Conservation (phyloP, 1,140 invertebrate genomes). For the Trialeurodes vaporariorum region DNA sequence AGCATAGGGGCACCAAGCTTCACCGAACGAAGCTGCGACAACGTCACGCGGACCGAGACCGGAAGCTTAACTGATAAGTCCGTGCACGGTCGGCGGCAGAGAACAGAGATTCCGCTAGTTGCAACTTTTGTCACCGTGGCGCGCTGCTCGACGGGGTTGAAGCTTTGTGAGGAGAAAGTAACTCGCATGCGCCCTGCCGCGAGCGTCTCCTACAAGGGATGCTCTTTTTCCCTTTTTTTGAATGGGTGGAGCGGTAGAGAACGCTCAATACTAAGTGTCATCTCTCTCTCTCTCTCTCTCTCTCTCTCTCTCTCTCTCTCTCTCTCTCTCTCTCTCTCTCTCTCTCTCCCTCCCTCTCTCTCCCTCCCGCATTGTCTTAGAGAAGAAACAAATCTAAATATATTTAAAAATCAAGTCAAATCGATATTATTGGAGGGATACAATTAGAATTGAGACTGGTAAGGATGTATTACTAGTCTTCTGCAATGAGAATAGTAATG, state of each 20-base stretch:
- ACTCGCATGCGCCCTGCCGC: not conserved
- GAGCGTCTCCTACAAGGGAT: not conserved
- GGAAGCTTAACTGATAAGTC: not conserved
- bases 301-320: no score
- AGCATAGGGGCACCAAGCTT: no score
- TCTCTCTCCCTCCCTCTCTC: not conserved
- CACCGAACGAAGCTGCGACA: no score
- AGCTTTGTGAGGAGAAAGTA: not conserved
- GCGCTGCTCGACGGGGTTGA: not conserved
- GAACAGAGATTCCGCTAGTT: no score
- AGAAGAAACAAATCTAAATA: no score
- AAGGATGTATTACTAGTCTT: no score
- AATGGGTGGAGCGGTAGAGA: not conserved
- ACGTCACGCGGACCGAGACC: not conserved
- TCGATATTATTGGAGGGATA: no score
- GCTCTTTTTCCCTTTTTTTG: not conserved
- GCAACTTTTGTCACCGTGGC: no score
- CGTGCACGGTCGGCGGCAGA: not conserved
- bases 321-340: not conserved
- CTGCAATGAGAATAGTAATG: no score
- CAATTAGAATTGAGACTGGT: no score
- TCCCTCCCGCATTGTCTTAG: no score
- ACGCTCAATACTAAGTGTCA: not conserved
- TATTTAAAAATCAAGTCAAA: no score
- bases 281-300: not conserved